Base-by-base conservation (phyloP, 2,888 invertebrate species). In the Nymphalis polychloros region DNA sequence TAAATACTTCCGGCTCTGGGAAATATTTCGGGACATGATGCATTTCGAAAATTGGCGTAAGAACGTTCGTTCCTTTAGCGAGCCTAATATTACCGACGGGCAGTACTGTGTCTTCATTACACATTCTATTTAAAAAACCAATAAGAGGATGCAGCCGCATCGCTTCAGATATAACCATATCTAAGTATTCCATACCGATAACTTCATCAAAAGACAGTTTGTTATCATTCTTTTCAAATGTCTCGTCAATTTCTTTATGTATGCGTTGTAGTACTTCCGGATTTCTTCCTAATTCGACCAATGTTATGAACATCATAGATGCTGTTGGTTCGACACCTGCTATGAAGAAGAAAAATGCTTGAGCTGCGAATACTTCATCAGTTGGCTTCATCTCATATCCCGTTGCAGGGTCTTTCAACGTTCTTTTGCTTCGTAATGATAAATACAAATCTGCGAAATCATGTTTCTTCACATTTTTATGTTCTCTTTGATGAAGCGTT, bases 291-390 rank as follows among this genome's bases (percentile, higher is more conserved):
- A 91, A 73, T 72, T 86, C 83, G 17, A 84, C 77, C 0, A 87
- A 70, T 0, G 81, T 75, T 23, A 77, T 78, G 64, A 81, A 83
- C 67, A 89, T 78, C 1, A 79, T 77, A 2, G 81, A 79, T 0
- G 88, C 85, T 3, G 84, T 79, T 0, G 89, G 86, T 52, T 90
- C 89, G 2, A 86, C 85, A 0, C 90, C 91, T 41, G 88, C 90
- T 48, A 77, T 74, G 64, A 85, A 87, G 73, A 87, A 89, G 70
- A 90, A 84, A 60, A 89, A 85, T 0, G 82, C 84, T 72, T 89
- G 87, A 7, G 86, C 84, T 10, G 84, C 82, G 17, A 87, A 10
- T 10, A 41, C 1, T 41, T 41, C 10, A 10, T 41, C 41, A 41
- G 41, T 41, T 0, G 41, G 41, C 10, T 41, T 10, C 41, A 41